phyloP scores from a whole-genome alignment of 2,888 invertebrate species.

The Andrena hattorfiana region DNA sequence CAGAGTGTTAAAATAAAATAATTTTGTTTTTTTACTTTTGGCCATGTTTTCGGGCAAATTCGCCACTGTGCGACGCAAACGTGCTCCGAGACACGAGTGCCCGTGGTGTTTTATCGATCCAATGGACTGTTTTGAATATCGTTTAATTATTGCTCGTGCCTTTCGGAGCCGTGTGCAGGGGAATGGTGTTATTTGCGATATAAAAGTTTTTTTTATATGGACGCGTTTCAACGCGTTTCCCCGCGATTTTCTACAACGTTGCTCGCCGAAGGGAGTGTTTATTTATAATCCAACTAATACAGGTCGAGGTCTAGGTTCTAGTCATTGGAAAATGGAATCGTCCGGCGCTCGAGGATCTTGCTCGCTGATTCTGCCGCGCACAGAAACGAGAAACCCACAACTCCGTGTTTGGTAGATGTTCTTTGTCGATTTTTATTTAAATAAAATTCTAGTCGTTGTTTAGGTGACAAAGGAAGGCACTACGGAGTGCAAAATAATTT shows the following conservation, averaged over 20 bases:
- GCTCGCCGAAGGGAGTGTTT: constrained; percentile 23
- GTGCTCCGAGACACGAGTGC: background rate
- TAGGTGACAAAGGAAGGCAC: too few species aligned
- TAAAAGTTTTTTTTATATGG: background rate
- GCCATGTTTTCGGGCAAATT: too few species aligned
- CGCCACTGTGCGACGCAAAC: too few species aligned
- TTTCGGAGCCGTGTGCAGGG: background rate
- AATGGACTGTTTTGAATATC: background rate
- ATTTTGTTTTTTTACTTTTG: too few species aligned
- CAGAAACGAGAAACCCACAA: background rate
- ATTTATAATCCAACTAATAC: constrained; percentile 48
- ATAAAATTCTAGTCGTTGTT: too few species aligned
- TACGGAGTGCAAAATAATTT: too few species aligned
- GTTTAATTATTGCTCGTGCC: background rate
- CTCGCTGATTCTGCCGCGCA: background rate
- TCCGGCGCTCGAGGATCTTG: background rate
- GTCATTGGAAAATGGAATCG: constrained; percentile 42
- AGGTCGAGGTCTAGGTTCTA: constrained; percentile 38
- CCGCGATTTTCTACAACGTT: constrained; percentile 25
- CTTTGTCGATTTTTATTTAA: too few species aligned
- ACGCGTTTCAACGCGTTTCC: constrained; percentile 12
- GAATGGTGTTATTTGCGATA: background rate
- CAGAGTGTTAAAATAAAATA: too few species aligned
- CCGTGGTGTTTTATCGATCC: background rate
- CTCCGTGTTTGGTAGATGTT: background rate